Percentiles rank a stretch among this genome's conserved stretches.
Conservation (phyloP, 2,113 vertebrate species). For the Callaeas wilsoni region DNA sequence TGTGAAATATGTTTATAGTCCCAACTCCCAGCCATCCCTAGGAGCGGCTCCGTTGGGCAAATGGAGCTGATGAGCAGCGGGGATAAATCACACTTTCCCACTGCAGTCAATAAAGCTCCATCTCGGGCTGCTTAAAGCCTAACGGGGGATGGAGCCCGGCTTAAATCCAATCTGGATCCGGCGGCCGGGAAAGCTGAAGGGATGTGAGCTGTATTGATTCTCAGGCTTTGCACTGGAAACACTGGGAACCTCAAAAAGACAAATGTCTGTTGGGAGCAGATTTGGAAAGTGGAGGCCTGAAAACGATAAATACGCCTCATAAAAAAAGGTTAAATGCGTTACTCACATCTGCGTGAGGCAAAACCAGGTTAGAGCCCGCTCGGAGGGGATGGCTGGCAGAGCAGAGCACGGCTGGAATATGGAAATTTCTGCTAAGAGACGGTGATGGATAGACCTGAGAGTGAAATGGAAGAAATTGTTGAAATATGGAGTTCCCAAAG, state of each 20-base stretch:
- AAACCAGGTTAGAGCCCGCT: background rate
- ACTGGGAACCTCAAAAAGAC: background rate
- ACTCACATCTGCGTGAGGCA: background rate
- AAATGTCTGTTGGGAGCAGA: background rate
- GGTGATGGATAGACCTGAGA: slow-evolving; percentile 5
- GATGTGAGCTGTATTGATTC: background rate
- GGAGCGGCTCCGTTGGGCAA: background rate
- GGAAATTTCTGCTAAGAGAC: slow-evolving; percentile 9
- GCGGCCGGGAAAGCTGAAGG: background rate
- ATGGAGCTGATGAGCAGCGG: background rate
- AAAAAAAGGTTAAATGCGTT: slow-evolving; percentile 27
- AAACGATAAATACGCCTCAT: slow-evolving; percentile 8
- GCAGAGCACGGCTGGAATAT: background rate
- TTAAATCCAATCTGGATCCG: slow-evolving; percentile 3
- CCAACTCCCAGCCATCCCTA: background rate
- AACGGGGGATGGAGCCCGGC: background rate
- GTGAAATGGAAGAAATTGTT: background rate
- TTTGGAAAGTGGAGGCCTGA: background rate
- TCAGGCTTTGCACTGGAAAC: background rate
- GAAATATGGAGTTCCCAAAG: background rate
- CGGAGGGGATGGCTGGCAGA: background rate
- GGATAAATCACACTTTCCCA: slow-evolving; percentile 16
- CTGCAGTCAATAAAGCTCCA: background rate
- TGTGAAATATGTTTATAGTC: slow-evolving; percentile 41
- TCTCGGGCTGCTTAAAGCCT: background rate